Percentiles rank a stretch among this genome's conserved stretches.
phyloP scores from a whole-genome alignment of 2,113 vertebrate species.

The Pholis gunnellus region DNA sequence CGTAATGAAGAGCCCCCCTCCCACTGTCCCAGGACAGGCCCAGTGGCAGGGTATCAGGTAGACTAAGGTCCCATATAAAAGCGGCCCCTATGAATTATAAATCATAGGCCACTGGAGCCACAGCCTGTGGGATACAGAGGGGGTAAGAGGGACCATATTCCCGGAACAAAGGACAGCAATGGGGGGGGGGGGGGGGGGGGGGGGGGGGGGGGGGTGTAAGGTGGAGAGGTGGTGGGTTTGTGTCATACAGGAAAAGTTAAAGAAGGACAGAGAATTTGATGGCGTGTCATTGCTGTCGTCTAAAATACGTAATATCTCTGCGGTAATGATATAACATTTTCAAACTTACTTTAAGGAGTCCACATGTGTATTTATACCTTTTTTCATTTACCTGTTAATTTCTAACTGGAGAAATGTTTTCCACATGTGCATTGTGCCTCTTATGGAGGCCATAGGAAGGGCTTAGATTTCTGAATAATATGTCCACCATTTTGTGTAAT shows the following conservation, averaged over 20 bases:
- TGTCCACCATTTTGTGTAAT: conserved; percentile 16
- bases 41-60: conserved; percentile 87
- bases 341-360: not conserved
- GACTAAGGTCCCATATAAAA: conserved; percentile 88
- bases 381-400: not conserved
- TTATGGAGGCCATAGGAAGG: not conserved
- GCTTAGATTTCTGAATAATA: conserved; percentile 22
- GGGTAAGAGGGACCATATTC: conserved; percentile 84
- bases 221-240: conserved; percentile 50
- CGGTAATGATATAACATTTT: not conserved
- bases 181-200: conserved; percentile 59
- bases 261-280: conserved; percentile 39
- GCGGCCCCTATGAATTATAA: conserved; percentile 90
- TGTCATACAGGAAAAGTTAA: conserved; percentile 64
- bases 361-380: not conserved
- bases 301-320: conserved; percentile 8
- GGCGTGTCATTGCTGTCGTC: not conserved
- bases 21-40: conserved; percentile 82
- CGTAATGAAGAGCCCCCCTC: conserved; percentile 82
- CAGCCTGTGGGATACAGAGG: conserved; percentile 84
- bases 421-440: conserved; percentile 1
- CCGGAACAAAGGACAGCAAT: conserved; percentile 85
- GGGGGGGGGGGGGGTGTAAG: conserved; percentile 47
- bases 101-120: conserved; percentile 89
- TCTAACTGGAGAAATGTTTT: not conserved